Percentiles rank a stretch among this genome's conserved stretches.
These are phyloP conservation scores for Spisula subtruncata DNA, from an alignment of 2,888 invertebrate species.

Conservation along the genomic window DNA sequence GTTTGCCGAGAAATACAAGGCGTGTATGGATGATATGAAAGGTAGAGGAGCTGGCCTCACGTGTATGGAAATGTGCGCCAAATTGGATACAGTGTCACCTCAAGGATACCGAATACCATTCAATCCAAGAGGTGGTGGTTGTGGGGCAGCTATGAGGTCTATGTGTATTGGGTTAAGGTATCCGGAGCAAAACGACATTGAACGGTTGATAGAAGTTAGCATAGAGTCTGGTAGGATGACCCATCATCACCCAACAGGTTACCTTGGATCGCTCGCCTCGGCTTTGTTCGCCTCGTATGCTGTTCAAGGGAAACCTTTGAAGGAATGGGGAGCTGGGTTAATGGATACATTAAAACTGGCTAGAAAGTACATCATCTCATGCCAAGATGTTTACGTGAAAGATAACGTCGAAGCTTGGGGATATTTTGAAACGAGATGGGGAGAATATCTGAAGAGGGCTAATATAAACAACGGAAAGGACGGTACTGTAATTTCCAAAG, in stretches of 20 bases:
- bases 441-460: slow-evolving; percentile 74
- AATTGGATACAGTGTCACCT: slow-evolving; percentile 27
- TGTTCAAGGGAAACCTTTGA: slow-evolving; percentile 83
- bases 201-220: slow-evolving; percentile 83
- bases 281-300: slow-evolving; percentile 86
- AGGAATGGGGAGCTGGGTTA: slow-evolving; percentile 83
- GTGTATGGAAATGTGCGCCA: slow-evolving; percentile 11
- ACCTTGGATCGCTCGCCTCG: slow-evolving; percentile 84
- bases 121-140: slow-evolving; percentile 83
- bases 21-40: slow-evolving; percentile 82
- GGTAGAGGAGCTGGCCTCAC: slow-evolving; percentile 67
- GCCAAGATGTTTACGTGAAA: slow-evolving; percentile 72
- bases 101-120: slow-evolving; percentile 53
- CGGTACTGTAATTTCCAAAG: slow-evolving; percentile 80
- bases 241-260: too few relatives aligned
- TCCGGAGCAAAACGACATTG: slow-evolving; percentile 79
- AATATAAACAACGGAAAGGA: slow-evolving; percentile 76
- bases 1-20: slow-evolving; percentile 77
- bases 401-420: slow-evolving; percentile 82
- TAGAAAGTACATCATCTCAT: slow-evolving; percentile 78
- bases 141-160: slow-evolving; percentile 87
- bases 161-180: slow-evolving; percentile 87
- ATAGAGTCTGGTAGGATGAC: slow-evolving; percentile 86
- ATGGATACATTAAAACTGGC: slow-evolving; percentile 78
- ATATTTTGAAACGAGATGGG: slow-evolving; percentile 84